Evolutionary conservation across 2,113 vertebrate species (phyloP), one percentile per base, ranked within the genome.

Genomic region (Isurus oxyrinchus): DNA sequence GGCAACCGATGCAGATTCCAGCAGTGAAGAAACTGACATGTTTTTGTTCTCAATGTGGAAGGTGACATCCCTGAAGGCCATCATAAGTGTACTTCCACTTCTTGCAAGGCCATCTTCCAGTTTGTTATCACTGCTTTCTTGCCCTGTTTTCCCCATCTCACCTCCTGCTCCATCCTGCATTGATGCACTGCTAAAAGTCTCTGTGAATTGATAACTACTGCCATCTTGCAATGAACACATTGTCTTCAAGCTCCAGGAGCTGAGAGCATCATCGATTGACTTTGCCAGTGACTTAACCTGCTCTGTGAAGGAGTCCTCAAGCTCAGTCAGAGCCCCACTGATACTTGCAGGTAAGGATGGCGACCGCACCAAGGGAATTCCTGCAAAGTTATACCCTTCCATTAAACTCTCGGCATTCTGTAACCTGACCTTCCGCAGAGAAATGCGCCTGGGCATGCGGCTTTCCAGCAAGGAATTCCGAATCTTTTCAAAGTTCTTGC

Each of bases 401-500:
- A 99, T 98, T 97, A 99, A 98, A 97, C 98, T 98, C 96, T 99
- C 99, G 0, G 98, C 98, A 59, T 99, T 98, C 96, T 99, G 99
- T 31, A 98, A 98, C 0, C 99, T 98, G 96, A 98, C 98, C 67
- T 98, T 99, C 96, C 99, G 98, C 97, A 99, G 97, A 6, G 99
- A 99, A 97, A 99, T 99, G 61, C 99, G 98, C 10, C 99, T 98
- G 0, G 99, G 99, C 97, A 99, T 97, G 96, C 99, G 99, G 97
- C 99, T 99, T 97, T 99, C 99, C 27, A 99, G 98, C 87, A 99
- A 98, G 0, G 99, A 99, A 98, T 99, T 99, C 55, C 99, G 99
- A 97, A 99, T 99, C 98, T 99, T 99, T 97, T 99, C 99, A 87
- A 99, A 99, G 98, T 99, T 99, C 98, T 99, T 99, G 98, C 99